phyloP scores from a whole-genome alignment of 2,888 invertebrate genomes.

The Epirrita christyi region DNA sequence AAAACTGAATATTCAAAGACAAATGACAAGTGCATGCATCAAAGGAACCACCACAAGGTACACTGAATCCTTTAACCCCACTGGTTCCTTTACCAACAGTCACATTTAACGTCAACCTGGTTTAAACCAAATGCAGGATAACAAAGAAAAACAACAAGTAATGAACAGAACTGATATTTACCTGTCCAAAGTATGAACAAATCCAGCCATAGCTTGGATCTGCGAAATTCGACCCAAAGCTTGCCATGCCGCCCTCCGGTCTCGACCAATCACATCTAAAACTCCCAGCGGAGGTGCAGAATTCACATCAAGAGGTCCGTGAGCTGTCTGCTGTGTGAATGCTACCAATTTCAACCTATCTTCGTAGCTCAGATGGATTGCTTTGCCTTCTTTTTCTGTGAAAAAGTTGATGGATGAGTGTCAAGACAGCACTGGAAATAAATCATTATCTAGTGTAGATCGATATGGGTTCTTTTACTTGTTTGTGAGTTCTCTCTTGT shows the following conservation, averaged over 20 bases:
- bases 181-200: conserved; percentile 92
- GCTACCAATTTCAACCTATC: conserved; percentile 96
- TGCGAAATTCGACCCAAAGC: conserved; percentile 93
- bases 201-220: conserved; percentile 96
- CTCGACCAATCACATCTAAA: conserved; percentile 97
- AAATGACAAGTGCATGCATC: too few species aligned
- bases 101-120: too few species aligned
- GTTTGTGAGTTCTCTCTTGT: not conserved
- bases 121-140: too few species aligned
- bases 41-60: too few species aligned
- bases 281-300: conserved; percentile 94
- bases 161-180: too few species aligned
- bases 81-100: too few species aligned
- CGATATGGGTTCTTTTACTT: not conserved
- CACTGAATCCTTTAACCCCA: too few species aligned
- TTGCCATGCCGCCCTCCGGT: conserved; percentile 97
- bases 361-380: conserved; percentile 96
- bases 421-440: too few species aligned
- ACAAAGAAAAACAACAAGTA: too few species aligned
- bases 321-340: conserved; percentile 94
- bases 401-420: not conserved
- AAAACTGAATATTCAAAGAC: too few species aligned
- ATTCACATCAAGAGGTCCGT: conserved; percentile 91
- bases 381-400: conserved; percentile 98
- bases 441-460: too few species aligned